Conservation (phyloP, 2,888 invertebrate genomes). For the Sphecodes monilicornis region DNA sequence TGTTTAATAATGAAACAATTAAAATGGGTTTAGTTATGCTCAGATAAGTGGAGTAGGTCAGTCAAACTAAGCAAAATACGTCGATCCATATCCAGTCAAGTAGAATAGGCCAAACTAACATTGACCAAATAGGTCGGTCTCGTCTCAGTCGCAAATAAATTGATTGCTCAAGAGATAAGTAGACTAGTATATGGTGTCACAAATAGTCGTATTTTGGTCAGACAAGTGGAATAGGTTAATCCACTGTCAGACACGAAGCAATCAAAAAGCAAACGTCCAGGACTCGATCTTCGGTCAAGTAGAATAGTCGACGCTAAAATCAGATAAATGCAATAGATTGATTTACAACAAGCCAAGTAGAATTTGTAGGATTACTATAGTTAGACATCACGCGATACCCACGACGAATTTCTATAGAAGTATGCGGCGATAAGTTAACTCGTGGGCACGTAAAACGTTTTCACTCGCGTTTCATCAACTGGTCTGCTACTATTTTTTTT, state of each 20-base stretch:
- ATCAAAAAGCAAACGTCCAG: not conserved
- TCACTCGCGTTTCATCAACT: not conserved
- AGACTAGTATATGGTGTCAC: not conserved
- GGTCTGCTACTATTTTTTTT: not conserved
- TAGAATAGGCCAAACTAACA: not conserved
- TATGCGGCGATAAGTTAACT: not conserved
- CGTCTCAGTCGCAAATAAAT: not conserved
- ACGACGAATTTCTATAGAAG: not conserved
- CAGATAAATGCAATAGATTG: not conserved
- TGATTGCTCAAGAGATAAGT: not conserved
- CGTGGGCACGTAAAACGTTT: not conserved
- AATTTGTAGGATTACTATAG: too few species aligned
- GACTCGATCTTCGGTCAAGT: not conserved
- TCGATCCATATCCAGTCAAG: not conserved
- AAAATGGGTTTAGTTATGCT: not conserved
- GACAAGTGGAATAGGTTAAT: not conserved
- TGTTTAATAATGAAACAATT: not conserved
- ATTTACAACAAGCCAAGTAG: not conserved
- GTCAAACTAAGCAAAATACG: too few species aligned
- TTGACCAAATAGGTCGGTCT: not conserved
- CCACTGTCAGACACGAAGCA: not conserved
- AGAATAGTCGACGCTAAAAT: not conserved
- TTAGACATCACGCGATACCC: not conserved
- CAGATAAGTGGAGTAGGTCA: not conserved
- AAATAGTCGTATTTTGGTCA: not conserved